Conservation (phyloP, 2,797 vertebrate species). For the Gymnoscopelus braueri region DNA sequence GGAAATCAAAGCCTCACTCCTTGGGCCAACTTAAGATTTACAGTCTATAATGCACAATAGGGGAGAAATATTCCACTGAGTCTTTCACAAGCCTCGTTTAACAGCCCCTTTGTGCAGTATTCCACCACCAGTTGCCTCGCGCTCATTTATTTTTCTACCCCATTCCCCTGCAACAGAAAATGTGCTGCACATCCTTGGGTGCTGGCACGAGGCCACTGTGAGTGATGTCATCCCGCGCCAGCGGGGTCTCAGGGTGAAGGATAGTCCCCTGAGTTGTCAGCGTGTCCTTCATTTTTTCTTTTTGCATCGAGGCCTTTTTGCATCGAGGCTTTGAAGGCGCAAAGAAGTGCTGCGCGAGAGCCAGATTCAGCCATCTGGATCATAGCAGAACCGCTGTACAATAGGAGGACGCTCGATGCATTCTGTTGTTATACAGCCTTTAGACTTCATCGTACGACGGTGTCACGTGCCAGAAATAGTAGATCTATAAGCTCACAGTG, state of each 20-base stretch:
- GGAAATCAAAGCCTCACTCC: slow-evolving; percentile 45
- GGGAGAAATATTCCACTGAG: slow-evolving; percentile 54
- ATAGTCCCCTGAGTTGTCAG: slow-evolving; percentile 48
- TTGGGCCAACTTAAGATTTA: slow-evolving; percentile 43
- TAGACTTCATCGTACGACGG: too few species aligned
- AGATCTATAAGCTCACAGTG: too few species aligned
- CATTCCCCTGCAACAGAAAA: slow-evolving; percentile 56
- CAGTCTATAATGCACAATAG: slow-evolving; percentile 34
- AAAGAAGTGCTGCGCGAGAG: slow-evolving; percentile 52
- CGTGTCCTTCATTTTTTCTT: slow-evolving; percentile 59
- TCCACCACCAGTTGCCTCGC: slow-evolving; percentile 36
- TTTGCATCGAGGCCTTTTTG: slow-evolving; percentile 8
- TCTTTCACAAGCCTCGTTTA: slow-evolving; percentile 59
- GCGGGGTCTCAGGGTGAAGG: slow-evolving; percentile 50
- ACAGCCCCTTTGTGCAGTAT: slow-evolving; percentile 53
- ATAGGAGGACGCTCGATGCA: slow-evolving; percentile 33
- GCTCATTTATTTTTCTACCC: slow-evolving; percentile 40
- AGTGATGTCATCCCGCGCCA: slow-evolving; percentile 67
- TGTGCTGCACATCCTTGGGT: slow-evolving; percentile 47
- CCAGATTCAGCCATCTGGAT: slow-evolving; percentile 66
- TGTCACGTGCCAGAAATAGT: too few species aligned
- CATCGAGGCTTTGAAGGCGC: slow-evolving; percentile 59
- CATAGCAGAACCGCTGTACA: slow-evolving; percentile 27
- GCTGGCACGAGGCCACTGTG: slow-evolving; percentile 50
- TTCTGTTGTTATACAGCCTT: slow-evolving; percentile 25